Conservation (phyloP, 2,888 invertebrate species). For the Orchesella flavescens region DNA sequence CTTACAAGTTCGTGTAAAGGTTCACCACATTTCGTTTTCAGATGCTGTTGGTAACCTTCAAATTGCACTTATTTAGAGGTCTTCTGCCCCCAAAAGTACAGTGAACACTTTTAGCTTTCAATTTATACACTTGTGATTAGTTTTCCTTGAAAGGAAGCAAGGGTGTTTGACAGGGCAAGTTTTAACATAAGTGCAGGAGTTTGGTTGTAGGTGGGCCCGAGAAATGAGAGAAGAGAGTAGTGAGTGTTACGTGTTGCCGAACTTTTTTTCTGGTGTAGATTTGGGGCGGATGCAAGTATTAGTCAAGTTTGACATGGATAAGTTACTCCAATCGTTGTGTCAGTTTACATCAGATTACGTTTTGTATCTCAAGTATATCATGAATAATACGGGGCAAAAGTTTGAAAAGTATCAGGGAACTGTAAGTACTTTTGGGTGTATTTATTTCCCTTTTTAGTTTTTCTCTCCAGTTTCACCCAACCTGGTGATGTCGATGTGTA, state of each 20-base stretch:
- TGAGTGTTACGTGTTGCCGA: slow-evolving; percentile 3
- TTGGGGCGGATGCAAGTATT: slow-evolving; percentile 58
- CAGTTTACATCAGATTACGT: slow-evolving; percentile 61
- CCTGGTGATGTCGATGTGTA: too few relatives aligned
- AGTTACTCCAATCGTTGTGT: slow-evolving; percentile 47
- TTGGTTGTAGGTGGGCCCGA: not conserved
- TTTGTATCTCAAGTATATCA: slow-evolving; percentile 52
- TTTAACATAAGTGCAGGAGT: too few relatives aligned
- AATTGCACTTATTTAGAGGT: too few relatives aligned
- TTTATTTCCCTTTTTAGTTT: not conserved
- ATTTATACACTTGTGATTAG: not conserved
- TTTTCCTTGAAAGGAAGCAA: not conserved
- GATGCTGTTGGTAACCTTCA: too few relatives aligned
- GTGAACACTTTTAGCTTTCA: too few relatives aligned
- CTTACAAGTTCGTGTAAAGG: too few relatives aligned
- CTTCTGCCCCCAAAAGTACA: too few relatives aligned
- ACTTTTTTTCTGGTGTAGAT: slow-evolving; percentile 48
- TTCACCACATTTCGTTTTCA: too few relatives aligned
- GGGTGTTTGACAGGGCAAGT: slow-evolving; percentile 16
- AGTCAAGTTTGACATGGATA: slow-evolving; percentile 61
- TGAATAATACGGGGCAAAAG: slow-evolving; percentile 4
- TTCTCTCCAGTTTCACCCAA: not conserved
- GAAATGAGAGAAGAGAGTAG: not conserved
- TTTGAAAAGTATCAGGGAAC: not conserved
- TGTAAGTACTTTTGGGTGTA: not conserved